Conservation (phyloP, 2,888 invertebrate species). For the Leptopilina syphax region DNA sequence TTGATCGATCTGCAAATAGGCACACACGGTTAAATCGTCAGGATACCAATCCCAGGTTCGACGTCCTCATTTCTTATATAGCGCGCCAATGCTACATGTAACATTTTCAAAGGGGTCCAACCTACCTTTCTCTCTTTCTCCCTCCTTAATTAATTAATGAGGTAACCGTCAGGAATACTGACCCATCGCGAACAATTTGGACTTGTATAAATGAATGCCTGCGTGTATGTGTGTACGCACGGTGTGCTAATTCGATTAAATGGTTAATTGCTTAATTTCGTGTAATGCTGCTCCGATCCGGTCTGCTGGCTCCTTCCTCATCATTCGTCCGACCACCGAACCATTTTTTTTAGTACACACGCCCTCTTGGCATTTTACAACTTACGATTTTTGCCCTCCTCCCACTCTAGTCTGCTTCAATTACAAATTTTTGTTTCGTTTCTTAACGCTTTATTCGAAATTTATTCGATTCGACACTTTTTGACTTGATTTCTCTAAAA, state of each 20-base stretch:
- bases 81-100: conserved; percentile 42
- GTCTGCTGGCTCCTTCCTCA: conserved; percentile 55
- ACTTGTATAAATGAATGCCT: conserved; percentile 39
- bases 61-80: conserved; percentile 37
- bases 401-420: not conserved
- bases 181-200: conserved; percentile 50
- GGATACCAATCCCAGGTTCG: conserved; percentile 63
- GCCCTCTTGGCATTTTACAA: conserved; percentile 28
- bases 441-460: not conserved
- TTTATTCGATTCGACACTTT: not conserved
- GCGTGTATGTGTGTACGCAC: conserved; percentile 49
- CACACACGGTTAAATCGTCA: conserved; percentile 56
- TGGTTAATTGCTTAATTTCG: conserved; percentile 75
- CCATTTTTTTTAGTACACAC: conserved; percentile 41
- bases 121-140: no score
- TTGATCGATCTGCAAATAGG: conserved; percentile 60
- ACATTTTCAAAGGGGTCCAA: conserved; percentile 59
- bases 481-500: not conserved
- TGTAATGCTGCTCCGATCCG: conserved; percentile 69
- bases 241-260: conserved; percentile 73
- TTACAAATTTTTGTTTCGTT: not conserved
- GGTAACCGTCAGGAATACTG: conserved; percentile 60
- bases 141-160: conserved; percentile 70
- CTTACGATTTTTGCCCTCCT: not conserved
- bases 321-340: conserved; percentile 42